Base-by-base conservation (phyloP, 2,113 vertebrate genomes). In the Xenopus borealis region DNA sequence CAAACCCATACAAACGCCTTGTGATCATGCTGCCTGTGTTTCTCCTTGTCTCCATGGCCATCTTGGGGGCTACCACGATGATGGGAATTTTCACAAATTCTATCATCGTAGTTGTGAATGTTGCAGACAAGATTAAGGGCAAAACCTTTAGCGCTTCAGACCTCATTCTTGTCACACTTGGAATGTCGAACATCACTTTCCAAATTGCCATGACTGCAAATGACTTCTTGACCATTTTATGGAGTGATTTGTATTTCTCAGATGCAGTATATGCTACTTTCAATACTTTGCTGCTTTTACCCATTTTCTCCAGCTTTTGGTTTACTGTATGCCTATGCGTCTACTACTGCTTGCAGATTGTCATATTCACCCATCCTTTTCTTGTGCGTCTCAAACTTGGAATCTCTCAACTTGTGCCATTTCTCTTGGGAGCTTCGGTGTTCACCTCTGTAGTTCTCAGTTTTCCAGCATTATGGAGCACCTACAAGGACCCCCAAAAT, bases 21-120 rank as follows among this genome's bases (percentile, higher is more conserved):
- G 33, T 40, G 33, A 40, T 40, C 8, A 61, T 61, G 19, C 18
- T 27, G 9, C 30, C 67, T 44, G 17, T n/a, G 0, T 52, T 66
- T 61, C 11, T 12, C 19, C 18, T 55, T n/a, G 63, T 61, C 6
- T 12, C 33, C 7, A 7, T 73, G 19, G 8, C 7, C 3, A 47
- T 64, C 45, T 19, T 73, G 10, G 59, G 47, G 3, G n/a, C 64
- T 27, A 83, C 83, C 40, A 72, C 81, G 13, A 66, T 71, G 1
- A 3, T 84, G 27, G 82, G 83, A 2, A 44, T 83, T n/a, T 58
- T 85, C 30, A 83, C 79, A n/a, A 87, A 87, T 20, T 23, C n/a
- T 11, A 82, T 85, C 63, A 84, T 84, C 72, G 80, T 62, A 57
- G 1, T 85, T 17, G 40, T 84, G 10, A 83, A 82, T 63, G 80